phyloP scores from a whole-genome alignment of 2,797 vertebrate species.

The Lophura swinhoii region DNA sequence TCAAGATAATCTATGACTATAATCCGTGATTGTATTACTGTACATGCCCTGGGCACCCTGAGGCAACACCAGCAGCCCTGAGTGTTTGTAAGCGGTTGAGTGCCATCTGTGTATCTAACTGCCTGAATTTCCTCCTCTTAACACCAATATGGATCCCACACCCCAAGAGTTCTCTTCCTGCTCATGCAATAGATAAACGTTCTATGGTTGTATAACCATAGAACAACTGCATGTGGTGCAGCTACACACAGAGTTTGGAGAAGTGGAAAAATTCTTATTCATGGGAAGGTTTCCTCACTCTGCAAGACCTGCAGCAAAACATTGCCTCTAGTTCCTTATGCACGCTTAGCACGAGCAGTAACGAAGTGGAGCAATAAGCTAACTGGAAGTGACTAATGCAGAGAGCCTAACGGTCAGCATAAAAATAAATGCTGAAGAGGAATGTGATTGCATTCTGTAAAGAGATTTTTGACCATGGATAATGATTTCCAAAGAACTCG shows the following conservation, averaged over 20 bases:
- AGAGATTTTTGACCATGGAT: too few species aligned
- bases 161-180: background rate
- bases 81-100: background rate
- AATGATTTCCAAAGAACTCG: background rate
- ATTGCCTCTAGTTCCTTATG: too few species aligned
- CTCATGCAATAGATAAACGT: background rate
- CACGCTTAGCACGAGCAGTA: background rate
- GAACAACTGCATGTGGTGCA: background rate
- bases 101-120: background rate
- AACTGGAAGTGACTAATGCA: too few species aligned
- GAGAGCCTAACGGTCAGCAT: too few species aligned
- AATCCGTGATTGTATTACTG: background rate
- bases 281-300: too few species aligned
- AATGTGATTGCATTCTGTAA: background rate
- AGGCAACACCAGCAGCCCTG: background rate
- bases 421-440: background rate
- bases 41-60: background rate
- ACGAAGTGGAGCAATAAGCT: too few species aligned
- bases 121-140: background rate
- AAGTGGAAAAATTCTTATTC: background rate
- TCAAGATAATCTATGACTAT: too few species aligned
- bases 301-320: too few species aligned
- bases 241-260: background rate
- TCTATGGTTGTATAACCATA: background rate
- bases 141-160: background rate